phyloP scores from a whole-genome alignment of 2,888 invertebrate genomes.

The Athalia cordata region DNA sequence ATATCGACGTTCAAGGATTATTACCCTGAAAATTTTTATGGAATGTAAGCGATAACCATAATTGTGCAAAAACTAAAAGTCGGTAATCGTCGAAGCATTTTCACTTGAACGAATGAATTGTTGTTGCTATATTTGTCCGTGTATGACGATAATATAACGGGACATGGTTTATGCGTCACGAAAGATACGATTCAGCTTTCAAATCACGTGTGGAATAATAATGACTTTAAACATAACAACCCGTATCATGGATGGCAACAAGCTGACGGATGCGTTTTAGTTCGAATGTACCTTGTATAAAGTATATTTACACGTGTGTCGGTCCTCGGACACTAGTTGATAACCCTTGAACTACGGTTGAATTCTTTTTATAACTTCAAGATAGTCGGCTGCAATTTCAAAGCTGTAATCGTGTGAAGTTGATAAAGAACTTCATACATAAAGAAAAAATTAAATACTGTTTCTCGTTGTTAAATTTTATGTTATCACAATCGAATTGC shows the following conservation, averaged over 20 bases:
- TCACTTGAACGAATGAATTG: not conserved
- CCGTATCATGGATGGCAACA: constrained; percentile 5
- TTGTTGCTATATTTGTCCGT: not conserved
- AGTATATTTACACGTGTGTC: not conserved
- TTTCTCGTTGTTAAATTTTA: too few relatives aligned
- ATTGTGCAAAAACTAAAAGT: not conserved
- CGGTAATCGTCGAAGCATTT: not conserved
- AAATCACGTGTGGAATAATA: constrained; percentile 19
- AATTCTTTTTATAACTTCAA: not conserved
- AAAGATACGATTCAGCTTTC: constrained; percentile 6
- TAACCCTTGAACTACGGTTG: constrained; percentile 14
- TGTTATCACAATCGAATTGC: too few relatives aligned
- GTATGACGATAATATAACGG: constrained; percentile 16
- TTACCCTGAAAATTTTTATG: not conserved
- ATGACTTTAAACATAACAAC: not conserved
- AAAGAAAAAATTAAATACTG: too few relatives aligned
- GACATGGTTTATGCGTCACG: constrained; percentile 10
- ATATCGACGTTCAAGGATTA: too few relatives aligned
- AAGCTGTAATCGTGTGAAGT: not conserved
- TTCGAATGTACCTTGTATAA: not conserved
- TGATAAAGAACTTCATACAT: too few relatives aligned
- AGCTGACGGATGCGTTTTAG: constrained; percentile 19
- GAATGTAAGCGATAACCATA: not conserved
- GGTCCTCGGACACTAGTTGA: not conserved
- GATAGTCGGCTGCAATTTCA: constrained; percentile 3